A percentile compares a stretch with the other conserved stretches of the same genome.
These are phyloP conservation scores for Agrotis clavis DNA, from an alignment of 2,888 invertebrate genomes.

Conservation along the genomic window DNA sequence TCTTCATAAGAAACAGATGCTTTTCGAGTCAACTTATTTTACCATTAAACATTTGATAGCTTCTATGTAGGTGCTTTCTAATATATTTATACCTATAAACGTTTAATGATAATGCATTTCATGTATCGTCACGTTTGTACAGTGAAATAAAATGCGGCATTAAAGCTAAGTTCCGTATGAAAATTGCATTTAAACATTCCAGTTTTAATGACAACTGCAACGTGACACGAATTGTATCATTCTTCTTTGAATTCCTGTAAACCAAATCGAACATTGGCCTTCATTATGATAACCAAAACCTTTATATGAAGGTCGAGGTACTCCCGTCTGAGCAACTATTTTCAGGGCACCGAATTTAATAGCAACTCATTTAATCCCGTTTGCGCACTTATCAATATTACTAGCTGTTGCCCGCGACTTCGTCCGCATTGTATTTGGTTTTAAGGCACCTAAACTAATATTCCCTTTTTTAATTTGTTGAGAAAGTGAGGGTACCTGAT, in stretches of 20 bases:
- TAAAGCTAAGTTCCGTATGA: background rate
- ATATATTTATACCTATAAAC: constrained; percentile 9
- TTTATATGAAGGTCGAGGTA: constrained; percentile 9
- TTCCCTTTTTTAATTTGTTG: too few relatives aligned
- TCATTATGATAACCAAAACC: constrained; percentile 11
- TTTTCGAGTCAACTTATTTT: constrained; percentile 7
- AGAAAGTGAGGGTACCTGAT: too few relatives aligned
- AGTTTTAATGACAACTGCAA: constrained; percentile 29
- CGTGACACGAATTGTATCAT: constrained; percentile 19
- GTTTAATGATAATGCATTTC: background rate
- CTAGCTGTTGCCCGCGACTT: too few relatives aligned
- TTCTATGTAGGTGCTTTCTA: constrained; percentile 5
- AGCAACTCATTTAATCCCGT: too few relatives aligned
- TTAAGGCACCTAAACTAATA: too few relatives aligned
- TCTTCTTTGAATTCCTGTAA: constrained; percentile 17
- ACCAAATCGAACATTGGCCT: constrained; percentile 33
- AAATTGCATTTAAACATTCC: constrained; percentile 5
- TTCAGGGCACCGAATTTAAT: too few relatives aligned
- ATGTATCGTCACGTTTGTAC: background rate
- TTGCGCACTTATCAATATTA: too few relatives aligned
- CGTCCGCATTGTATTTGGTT: too few relatives aligned
- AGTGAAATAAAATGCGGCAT: background rate
- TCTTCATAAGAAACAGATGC: constrained; percentile 17
- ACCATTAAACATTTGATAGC: constrained; percentile 3
- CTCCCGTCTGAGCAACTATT: too few relatives aligned